Base-by-base conservation (phyloP, 2,888 invertebrate genomes). In the Eumerus sabulonum region DNA sequence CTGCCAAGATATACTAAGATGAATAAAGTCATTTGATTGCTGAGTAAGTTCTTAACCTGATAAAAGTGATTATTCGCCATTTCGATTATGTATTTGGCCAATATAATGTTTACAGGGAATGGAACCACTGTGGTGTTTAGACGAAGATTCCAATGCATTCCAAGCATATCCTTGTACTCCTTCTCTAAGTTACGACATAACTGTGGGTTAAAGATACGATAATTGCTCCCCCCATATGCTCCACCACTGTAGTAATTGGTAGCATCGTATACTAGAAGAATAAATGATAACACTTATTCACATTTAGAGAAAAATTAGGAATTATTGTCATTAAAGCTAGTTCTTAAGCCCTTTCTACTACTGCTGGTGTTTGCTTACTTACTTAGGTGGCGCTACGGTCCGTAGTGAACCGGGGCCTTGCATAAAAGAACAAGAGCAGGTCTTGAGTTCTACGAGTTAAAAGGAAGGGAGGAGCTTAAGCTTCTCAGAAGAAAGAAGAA, bases 191-290 rank as follows among this genome's bases (percentile, higher is more conserved):
- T 56, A 3, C 84, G 84, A 45, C 86, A 86, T 12, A 84, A 66
- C 50, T 84, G 82, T 4, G 85, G 84, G 81, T 84, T 85, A 16
- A 93, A 93, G 4, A 92, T 91, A 92, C 93, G 93, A 87, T 92
- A 93, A 86, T 92, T 92, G 87, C 93, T 93, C n/a, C 93, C 93
- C 90, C 93, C 93, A 89, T 93, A 93, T 90, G 93, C 93, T 87
- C 93, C 93, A 0, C 93, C 92, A 0, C 92, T 92, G 87, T 94
- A 94, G 74, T 93, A 91, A 0, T 93, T 93, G 83, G 92, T 93
- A 0, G 94, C 93, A 86, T 92, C 92, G 76, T 91, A 91, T 90
- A 92, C 92, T 92, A 86, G 63, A 90, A 90, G 35, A 76, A 18
- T 36, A 27, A 56, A 17, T 27, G n/a, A 16, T 18, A n/a, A 9